Conservation (phyloP, 2,797 vertebrate genomes). For the Ptychobarbus kaznakovi region DNA sequence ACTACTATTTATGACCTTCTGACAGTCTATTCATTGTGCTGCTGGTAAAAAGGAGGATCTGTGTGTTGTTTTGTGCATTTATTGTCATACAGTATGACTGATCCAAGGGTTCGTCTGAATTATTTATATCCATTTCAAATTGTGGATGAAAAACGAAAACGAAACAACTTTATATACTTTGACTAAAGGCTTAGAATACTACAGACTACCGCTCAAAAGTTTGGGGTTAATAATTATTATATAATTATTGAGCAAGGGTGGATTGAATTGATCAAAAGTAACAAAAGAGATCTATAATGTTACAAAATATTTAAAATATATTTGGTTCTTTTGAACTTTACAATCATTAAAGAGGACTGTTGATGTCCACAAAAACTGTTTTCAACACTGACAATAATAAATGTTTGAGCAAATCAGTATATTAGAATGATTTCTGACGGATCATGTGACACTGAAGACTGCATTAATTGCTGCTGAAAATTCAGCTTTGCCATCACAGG, state of each 20-base stretch:
- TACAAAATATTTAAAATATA: not conserved
- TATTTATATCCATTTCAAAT: not conserved
- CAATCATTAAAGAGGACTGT: not conserved
- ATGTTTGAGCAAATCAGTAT: not conserved
- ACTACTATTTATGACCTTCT: not conserved
- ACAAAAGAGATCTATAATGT: not conserved
- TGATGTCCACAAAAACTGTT: not conserved
- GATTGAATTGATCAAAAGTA: not conserved
- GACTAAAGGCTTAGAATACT: not conserved
- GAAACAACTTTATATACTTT: not conserved
- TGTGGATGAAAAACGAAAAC: not conserved
- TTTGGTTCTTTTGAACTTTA: not conserved
- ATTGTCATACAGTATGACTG: not conserved
- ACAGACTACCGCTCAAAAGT: not conserved
- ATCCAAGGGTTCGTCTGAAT: not conserved
- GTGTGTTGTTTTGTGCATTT: constrained; percentile 7
- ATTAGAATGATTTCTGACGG: not conserved
- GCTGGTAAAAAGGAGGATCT: not conserved
- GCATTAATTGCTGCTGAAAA: not conserved
- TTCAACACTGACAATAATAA: not conserved
- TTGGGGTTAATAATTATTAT: not conserved
- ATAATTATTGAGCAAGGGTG: not conserved
- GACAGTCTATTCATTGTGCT: not conserved
- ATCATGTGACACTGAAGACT: not conserved
- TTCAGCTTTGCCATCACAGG: not conserved